Conservation (phyloP, 2,888 invertebrate genomes). For the Tenthredo distinguenda region DNA sequence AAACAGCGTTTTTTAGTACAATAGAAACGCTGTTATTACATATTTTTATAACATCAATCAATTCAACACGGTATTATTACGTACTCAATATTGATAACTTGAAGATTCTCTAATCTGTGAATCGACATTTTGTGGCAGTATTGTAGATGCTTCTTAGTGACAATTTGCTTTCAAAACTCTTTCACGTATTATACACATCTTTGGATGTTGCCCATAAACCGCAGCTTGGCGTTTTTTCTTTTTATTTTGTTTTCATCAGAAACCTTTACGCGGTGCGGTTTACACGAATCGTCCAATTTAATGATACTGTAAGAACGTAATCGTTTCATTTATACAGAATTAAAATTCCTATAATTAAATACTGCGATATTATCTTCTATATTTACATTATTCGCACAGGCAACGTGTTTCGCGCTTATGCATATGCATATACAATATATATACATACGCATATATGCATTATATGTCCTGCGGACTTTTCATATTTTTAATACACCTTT, state of each 20-base stretch:
- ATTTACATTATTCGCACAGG: constrained; percentile 43
- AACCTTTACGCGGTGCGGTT: constrained; percentile 11
- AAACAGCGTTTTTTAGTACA: constrained; percentile 40
- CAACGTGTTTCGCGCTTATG: constrained; percentile 5
- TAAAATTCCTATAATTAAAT: constrained; percentile 13
- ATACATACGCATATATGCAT: neutral
- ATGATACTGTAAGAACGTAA: constrained; percentile 5
- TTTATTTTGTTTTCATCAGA: neutral
- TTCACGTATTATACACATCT: constrained; percentile 21
- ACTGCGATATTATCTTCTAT: constrained; percentile 37
- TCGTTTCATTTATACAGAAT: constrained; percentile 15
- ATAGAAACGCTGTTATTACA: constrained; percentile 30
- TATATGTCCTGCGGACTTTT: neutral
- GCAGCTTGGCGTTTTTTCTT: neutral
- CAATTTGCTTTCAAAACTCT: constrained; percentile 42
- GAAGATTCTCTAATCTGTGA: constrained; percentile 3
- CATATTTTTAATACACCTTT: neutral
- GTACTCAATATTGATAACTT: neutral
- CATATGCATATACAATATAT: neutral
- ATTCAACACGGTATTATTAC: constrained; percentile 22
- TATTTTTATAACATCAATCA: neutral
- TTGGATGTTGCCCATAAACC: constrained; percentile 5
- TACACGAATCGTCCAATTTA: constrained; percentile 16
- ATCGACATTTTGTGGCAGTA: constrained; percentile 38
- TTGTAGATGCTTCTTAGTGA: constrained; percentile 53